phyloP scores from a whole-genome alignment of 2,113 vertebrate species.

The Pitta sordida region DNA sequence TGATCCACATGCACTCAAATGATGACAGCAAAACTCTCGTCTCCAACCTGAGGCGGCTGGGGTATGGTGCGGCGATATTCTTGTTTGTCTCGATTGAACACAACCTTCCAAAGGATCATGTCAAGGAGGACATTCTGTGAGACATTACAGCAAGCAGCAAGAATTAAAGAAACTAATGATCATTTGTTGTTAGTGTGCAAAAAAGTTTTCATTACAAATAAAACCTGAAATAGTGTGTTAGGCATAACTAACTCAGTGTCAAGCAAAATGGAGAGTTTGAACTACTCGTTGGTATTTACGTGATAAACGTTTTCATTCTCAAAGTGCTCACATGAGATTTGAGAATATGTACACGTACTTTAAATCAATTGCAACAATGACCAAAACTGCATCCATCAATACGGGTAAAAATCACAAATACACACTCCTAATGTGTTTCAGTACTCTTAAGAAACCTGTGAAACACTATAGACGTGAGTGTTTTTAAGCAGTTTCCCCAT shows the following conservation, averaged over 20 bases:
- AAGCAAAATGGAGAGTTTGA: neutral
- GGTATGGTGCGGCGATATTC: slow-evolving; percentile 82
- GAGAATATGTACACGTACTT: neutral
- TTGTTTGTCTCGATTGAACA: slow-evolving; percentile 97
- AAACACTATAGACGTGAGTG: neutral
- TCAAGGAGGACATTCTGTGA: slow-evolving; percentile 98
- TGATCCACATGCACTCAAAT: slow-evolving; percentile 53
- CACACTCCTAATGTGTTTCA: neutral
- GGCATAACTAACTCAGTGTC: neutral
- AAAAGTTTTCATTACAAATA: slow-evolving; percentile 23
- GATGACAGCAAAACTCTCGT: slow-evolving; percentile 62
- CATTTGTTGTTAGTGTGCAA: slow-evolving; percentile 67
- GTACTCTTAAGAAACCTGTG: neutral
- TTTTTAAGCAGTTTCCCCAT: neutral
- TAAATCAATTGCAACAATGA: neutral
- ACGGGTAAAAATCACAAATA: neutral
- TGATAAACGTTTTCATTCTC: neutral
- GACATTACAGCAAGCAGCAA: slow-evolving; percentile 82
- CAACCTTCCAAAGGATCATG: slow-evolving; percentile 97
- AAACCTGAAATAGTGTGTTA: slow-evolving; percentile 34
- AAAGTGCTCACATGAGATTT: neutral
- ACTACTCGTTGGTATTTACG: neutral
- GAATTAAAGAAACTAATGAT: slow-evolving; percentile 83
- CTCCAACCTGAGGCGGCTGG: slow-evolving; percentile 94
- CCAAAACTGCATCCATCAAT: neutral